Percentiles rank a stretch among this genome's conserved stretches.
Evolutionary conservation across 2,797 vertebrate genomes (phyloP).

Genomic region (Microctenopoma lineatum): DNA sequence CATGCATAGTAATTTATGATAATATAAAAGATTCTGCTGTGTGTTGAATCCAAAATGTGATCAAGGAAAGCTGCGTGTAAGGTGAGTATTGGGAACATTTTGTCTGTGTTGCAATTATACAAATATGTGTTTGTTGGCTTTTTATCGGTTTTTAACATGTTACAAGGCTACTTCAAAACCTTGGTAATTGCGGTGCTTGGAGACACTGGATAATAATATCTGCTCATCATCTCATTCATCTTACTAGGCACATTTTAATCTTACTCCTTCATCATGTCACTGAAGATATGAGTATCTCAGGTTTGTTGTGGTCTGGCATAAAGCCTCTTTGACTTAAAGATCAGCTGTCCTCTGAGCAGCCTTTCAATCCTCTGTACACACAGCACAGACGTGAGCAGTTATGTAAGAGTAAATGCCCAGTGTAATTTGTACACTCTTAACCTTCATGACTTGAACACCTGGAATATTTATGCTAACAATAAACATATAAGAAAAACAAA

Average conservation of each 20-base stretch:
- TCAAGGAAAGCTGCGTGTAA: background rate
- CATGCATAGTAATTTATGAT: slow-evolving; percentile 26
- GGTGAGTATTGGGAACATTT: background rate
- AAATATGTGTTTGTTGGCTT: background rate
- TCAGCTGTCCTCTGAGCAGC: slow-evolving; percentile 66
- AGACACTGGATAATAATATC: slow-evolving; percentile 9
- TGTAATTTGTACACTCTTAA: slow-evolving; percentile 49
- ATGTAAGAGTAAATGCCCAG: slow-evolving; percentile 62
- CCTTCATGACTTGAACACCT: slow-evolving; percentile 60
- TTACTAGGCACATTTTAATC: slow-evolving; percentile 13
- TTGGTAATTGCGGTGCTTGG: background rate
- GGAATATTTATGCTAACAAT: slow-evolving; percentile 21
- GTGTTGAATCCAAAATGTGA: slow-evolving; percentile 1
- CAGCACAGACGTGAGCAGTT: slow-evolving; percentile 73
- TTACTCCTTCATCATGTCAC: slow-evolving; percentile 41
- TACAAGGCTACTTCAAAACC: background rate
- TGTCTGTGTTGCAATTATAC: background rate
- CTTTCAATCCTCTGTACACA: slow-evolving; percentile 68
- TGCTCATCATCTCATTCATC: slow-evolving; percentile 15
- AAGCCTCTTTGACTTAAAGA: slow-evolving; percentile 82
- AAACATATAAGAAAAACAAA: background rate
- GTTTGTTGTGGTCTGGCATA: slow-evolving; percentile 78
- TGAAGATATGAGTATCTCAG: slow-evolving; percentile 54
- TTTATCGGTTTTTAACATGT: slow-evolving; percentile 1
- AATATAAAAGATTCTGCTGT: slow-evolving; percentile 2